These are phyloP conservation scores for Drosophila orosa DNA, from an alignment of 1,140 invertebrate genomes.

Conservation along the genomic window DNA sequence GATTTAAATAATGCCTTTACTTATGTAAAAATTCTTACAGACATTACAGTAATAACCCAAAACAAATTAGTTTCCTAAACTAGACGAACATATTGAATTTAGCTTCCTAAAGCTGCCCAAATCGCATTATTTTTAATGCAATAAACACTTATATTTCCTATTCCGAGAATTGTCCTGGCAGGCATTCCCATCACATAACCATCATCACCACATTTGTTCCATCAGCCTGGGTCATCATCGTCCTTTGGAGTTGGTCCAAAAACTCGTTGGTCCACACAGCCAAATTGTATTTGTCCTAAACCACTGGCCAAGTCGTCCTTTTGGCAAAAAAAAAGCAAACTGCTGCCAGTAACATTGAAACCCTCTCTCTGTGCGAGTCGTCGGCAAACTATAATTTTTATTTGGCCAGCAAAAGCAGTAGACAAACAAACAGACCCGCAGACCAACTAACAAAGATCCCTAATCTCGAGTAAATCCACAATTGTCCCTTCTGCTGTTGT, in stretches of 20 bases:
- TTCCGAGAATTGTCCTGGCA: neutral
- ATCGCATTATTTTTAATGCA: conserved; percentile 8
- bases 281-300: conserved; percentile 45
- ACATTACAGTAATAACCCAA: rapidly evolving
- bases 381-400: conserved; percentile 72
- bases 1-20: neutral
- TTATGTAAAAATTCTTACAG: neutral
- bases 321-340: conserved; percentile 26
- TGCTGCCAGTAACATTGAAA: conserved; percentile 12
- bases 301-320: conserved; percentile 18
- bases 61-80: neutral
- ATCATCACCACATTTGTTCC: conserved; percentile 42
- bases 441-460: conserved; percentile 75
- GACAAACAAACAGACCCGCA: conserved; percentile 45
- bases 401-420: conserved; percentile 56
- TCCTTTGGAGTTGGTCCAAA: conserved; percentile 33
- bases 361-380: conserved; percentile 8
- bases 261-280: neutral
- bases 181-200: conserved; percentile 33
- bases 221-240: conserved; percentile 15
- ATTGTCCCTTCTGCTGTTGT: conserved; percentile 39
- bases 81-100: neutral
- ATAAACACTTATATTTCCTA: conserved; percentile 12
- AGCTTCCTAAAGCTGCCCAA: neutral
- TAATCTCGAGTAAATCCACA: conserved; percentile 80